These are phyloP conservation scores for Phlogophora meticulosa DNA, from an alignment of 2,888 invertebrate species.

Conservation along the genomic window DNA sequence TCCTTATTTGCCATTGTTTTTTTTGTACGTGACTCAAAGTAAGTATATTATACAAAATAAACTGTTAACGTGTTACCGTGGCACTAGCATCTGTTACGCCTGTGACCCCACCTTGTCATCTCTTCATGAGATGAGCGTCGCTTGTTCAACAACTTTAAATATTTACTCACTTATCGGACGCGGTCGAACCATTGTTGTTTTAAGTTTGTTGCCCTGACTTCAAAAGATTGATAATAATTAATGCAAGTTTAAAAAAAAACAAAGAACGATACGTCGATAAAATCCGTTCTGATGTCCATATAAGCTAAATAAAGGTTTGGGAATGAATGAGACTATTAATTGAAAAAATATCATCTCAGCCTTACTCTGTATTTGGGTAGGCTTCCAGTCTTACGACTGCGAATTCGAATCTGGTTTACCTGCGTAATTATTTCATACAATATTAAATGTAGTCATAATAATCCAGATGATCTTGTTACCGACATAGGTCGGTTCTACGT, in stretches of 20 bases:
- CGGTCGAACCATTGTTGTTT: slow-evolving; percentile 31
- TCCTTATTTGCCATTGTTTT: slow-evolving; percentile 3
- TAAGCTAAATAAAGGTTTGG: slow-evolving; percentile 11
- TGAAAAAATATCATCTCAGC: neutral
- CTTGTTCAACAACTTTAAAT: slow-evolving; percentile 61
- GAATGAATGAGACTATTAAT: neutral
- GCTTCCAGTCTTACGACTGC: slow-evolving; percentile 3
- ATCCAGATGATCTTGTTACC: slow-evolving; percentile 51
- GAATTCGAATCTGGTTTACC: slow-evolving; percentile 5
- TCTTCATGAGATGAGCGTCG: slow-evolving; percentile 63
- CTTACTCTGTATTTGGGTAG: neutral
- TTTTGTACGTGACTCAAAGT: slow-evolving; percentile 33
- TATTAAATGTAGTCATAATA: slow-evolving; percentile 14
- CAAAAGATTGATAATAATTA: slow-evolving; percentile 24
- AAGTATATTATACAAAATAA: slow-evolving; percentile 47
- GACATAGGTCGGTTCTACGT: slow-evolving; percentile 62
- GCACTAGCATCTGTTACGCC: slow-evolving; percentile 54
- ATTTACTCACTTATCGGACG: slow-evolving; percentile 38
- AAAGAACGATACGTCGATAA: slow-evolving; percentile 11
- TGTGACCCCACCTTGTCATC: slow-evolving; percentile 61
- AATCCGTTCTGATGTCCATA: slow-evolving; percentile 22
- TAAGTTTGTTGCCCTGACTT: slow-evolving; percentile 31
- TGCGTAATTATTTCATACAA: neutral
- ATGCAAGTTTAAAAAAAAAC: slow-evolving; percentile 9
- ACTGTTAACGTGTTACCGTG: slow-evolving; percentile 32